phyloP scores from a whole-genome alignment of 2,113 vertebrate genomes.

The Lontra canadensis region DNA sequence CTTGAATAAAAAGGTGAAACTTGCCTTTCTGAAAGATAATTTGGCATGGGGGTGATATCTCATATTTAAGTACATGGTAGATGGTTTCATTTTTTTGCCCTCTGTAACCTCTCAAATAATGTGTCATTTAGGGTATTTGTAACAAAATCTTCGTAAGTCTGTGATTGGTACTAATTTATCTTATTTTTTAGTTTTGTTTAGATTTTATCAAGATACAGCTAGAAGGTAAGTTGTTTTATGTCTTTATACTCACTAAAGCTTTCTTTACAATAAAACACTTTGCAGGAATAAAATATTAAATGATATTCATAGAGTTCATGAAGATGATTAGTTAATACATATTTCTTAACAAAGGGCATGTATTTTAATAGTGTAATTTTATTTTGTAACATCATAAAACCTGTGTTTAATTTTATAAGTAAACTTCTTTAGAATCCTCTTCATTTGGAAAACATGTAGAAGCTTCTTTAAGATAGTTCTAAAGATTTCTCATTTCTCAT shows the following conservation, averaged over 20 bases:
- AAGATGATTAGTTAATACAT: background rate
- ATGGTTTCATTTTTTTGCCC: conserved; percentile 11
- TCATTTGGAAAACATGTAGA: background rate
- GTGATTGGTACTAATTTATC: conserved; percentile 54
- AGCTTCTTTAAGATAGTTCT: background rate
- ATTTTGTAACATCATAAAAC: background rate
- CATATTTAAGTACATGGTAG: background rate
- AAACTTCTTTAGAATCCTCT: background rate
- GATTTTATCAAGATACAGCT: conserved; percentile 94
- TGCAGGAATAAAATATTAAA: conserved; percentile 36
- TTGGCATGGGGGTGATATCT: background rate
- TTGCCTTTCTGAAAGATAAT: background rate
- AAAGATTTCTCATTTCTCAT: conserved; percentile 28
- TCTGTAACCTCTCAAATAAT: background rate
- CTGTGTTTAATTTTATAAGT: conserved; percentile 7
- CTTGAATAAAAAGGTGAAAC: background rate
- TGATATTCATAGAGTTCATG: background rate
- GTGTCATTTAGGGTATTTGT: background rate
- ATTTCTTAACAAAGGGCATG: background rate
- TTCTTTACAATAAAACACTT: conserved; percentile 29
- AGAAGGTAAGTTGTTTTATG: conserved; percentile 87
- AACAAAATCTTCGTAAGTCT: background rate
- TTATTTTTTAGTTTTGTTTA: conserved; percentile 90
- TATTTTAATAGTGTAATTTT: background rate
- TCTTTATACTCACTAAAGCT: conserved; percentile 7